Evolutionary conservation across 92 coral and sea anemone species (phyloP), one percentile per base, ranked within the genome.

Genomic region (Umimayanthus chanpuru): DNA sequence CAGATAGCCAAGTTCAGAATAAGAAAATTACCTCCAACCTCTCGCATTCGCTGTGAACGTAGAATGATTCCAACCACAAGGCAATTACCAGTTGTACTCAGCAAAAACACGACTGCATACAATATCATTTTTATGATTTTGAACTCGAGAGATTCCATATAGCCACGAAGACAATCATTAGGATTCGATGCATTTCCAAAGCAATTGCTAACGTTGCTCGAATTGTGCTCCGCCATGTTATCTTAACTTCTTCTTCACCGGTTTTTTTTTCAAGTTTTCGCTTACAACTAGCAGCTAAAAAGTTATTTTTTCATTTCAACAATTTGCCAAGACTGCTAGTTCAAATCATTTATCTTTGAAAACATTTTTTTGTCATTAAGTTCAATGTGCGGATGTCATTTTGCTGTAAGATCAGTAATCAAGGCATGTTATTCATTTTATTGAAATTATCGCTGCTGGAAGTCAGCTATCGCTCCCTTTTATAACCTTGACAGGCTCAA

Each of bases 1-100:
- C 96, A 93, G 20, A 95, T 8, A 12, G 98, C 98, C 12, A 95
- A 79, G 81, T 92, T 92, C 3, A 94, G 81, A 5, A 95, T 94
- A 23, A 95, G 87, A 40, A 91, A 81, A 67, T 95, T 95, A 5
- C 93, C 79, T 0, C 96, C 89, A 25, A 91, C 85, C 8, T 78
- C 21, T 25, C 98, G 73, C 91, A 92, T 89, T 0, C 93, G 92
- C 23, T 65, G 91, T 7, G 95, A 89, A 20, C 91, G 89, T 11
- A 55, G 72, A 40, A 95, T 89, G 9, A 94, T 94, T 67, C 82
- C 89, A 25, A 91, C 90, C 18, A 95, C 95, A 79, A 91, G 75
- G 58, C 80, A 58, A 80, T 95, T 95, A 28, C 98, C 98, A 41
- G 87, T 39, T 12, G 93, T 86, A 79, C 96, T 94, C 26, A 91